Evolutionary conservation across 2,888 invertebrate genomes (phyloP).

Genomic region (Eulithis testata): DNA sequence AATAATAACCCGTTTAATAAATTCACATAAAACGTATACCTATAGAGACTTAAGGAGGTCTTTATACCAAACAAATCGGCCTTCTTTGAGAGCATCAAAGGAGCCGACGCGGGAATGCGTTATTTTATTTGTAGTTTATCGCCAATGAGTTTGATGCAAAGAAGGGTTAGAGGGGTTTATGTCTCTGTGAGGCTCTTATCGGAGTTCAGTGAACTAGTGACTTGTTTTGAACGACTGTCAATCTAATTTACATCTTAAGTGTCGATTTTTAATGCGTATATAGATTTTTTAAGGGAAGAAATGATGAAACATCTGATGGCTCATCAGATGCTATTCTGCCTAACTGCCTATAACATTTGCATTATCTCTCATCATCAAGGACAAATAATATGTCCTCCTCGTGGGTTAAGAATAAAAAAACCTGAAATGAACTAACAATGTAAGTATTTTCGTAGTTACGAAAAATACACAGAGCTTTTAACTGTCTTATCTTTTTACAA

Average conservation of each 20-base stretch:
- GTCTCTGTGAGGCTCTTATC: constrained; percentile 40
- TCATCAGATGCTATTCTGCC: too few species aligned
- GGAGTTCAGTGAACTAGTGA: constrained; percentile 20
- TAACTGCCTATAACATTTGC: too few species aligned
- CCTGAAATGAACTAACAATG: too few species aligned
- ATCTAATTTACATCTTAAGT: constrained; percentile 15
- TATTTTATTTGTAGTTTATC: constrained; percentile 73
- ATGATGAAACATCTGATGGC: too few species aligned
- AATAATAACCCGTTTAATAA: constrained; percentile 78
- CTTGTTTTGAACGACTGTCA: constrained; percentile 16
- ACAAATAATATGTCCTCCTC: too few species aligned
- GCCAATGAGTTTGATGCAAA: constrained; percentile 54
- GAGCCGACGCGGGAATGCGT: constrained; percentile 65
- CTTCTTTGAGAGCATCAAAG: constrained; percentile 76
- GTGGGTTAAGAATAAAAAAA: too few species aligned
- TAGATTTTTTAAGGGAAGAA: neutral
- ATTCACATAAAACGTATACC: constrained; percentile 73
- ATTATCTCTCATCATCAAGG: too few species aligned
- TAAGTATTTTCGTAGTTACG: neutral
- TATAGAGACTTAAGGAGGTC: constrained; percentile 67
- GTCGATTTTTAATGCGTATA: neutral
- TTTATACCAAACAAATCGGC: constrained; percentile 84
- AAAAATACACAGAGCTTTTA: neutral
- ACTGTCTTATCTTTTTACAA: constrained; percentile 9
- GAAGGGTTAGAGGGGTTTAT: constrained; percentile 44